A percentile compares a stretch with the other conserved stretches of the same genome.
Evolutionary conservation across 1,140 invertebrate species (phyloP).

Genomic region (Drosophila truncata): DNA sequence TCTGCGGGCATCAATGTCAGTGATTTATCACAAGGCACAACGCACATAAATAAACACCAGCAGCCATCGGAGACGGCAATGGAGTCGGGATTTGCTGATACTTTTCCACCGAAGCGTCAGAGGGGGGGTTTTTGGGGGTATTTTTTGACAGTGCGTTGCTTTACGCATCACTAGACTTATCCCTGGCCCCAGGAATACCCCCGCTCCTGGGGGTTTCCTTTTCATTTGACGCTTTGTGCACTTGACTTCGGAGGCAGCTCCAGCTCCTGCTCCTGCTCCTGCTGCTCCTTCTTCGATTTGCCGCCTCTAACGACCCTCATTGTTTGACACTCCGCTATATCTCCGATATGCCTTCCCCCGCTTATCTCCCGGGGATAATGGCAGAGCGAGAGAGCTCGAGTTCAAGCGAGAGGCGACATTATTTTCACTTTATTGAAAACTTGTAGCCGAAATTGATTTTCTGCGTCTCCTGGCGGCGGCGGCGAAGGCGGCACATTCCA

Average conservation of each 20-base stretch:
- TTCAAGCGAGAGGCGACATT: conserved; percentile 63
- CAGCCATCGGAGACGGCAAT: conserved; percentile 40
- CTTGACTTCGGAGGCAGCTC: conserved; percentile 68
- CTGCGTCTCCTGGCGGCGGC: conserved; percentile 69
- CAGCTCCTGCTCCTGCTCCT: conserved; percentile 3
- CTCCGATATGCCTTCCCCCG: conserved; percentile 34
- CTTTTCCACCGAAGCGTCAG: conserved; percentile 4
- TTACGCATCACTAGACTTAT: conserved; percentile 80
- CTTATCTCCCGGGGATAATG: conserved; percentile 73
- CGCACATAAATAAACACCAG: conserved; percentile 80
- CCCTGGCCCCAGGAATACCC: background rate
- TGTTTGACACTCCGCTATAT: conserved; percentile 73
- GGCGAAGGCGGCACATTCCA: conserved; percentile 60
- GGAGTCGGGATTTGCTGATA: conserved; percentile 58
- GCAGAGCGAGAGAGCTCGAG: conserved; percentile 33
- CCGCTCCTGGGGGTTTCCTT: conserved; percentile 58
- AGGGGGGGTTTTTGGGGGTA: background rate
- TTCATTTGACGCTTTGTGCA: conserved; percentile 82
- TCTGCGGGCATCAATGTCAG: conserved; percentile 80
- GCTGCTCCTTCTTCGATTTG: conserved; percentile 58
- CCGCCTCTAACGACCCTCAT: conserved; percentile 82
- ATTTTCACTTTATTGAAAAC: conserved; percentile 84
- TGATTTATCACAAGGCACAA: conserved; percentile 78
- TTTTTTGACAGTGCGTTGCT: conserved; percentile 77
- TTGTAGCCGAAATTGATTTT: conserved; percentile 83